Base-by-base conservation (phyloP, 2,113 vertebrate species). In the Saguinus midas region DNA sequence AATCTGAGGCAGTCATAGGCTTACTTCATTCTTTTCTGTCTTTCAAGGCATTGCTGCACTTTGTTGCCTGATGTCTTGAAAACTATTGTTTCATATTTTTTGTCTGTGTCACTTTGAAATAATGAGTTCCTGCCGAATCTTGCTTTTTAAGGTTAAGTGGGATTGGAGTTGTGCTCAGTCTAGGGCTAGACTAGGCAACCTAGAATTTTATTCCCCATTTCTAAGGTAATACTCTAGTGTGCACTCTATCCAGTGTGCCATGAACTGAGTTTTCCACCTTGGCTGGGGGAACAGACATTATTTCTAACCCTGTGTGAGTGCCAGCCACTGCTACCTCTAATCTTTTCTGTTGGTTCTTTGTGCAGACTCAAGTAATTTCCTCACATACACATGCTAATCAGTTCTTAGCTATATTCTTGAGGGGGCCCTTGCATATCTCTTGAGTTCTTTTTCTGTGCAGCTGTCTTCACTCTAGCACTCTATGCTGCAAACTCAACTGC, bases 61-160 rank as follows among this genome's bases (percentile, higher is more conserved):
- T 79, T 84, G 17, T 91, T 91, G 58, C 83, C n/a, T 64, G 13
- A 61, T 91, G 6, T 93, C 32, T 93, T 90, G 10, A 81, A 96
- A 95, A 89, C 13, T 55, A 29, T 79, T 89, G 8, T 84, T 92
- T 75, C 25, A 35, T 86, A 58, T 52, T 32, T 86, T 90, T 90
- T 86, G 18, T 82, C 23, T 50, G 40, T 90, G 45, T 73, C 80
- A 40, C 18, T 93, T 72, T 87, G 91, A 82, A 95, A 95, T 57
- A 82, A 52, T 93, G 70, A 87, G 75, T 61, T 91, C 35, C 50
- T 75, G 72, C 55, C 21, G 21, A n/a, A 35, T 79, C 27, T 95
- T 85, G 37, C 12, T 86, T 95, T 96, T 95, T 37, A 72, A 68
- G 58, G 50, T 82, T 89, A 55, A 32, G 50, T 93, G 76, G 58